Evolutionary conservation across 1,140 invertebrate species (phyloP).

Genomic region (Atta cephalotes): DNA sequence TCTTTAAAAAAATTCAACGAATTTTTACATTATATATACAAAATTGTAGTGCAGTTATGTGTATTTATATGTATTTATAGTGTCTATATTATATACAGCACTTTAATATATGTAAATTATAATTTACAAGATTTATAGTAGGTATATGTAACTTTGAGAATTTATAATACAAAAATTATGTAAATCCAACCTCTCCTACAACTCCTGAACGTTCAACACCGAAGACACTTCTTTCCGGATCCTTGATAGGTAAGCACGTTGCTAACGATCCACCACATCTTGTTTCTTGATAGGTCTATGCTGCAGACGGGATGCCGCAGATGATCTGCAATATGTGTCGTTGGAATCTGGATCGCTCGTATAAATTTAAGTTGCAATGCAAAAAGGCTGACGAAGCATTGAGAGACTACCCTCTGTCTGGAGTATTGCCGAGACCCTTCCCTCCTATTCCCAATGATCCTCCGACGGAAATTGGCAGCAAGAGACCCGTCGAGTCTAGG

Average conservation of each 20-base stretch:
- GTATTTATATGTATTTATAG: no score
- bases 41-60: no score
- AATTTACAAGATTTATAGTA: not conserved
- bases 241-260: not conserved
- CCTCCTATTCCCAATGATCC: conserved; percentile 81
- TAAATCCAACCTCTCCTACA: conserved; percentile 1
- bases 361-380: conserved; percentile 91
- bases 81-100: no score
- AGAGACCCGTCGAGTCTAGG: conserved; percentile 78
- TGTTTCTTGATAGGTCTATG: conserved; percentile 87
- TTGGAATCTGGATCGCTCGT: conserved; percentile 89
- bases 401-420: conserved; percentile 89
- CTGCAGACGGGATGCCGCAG: conserved; percentile 91
- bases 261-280: not conserved
- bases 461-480: conserved; percentile 65
- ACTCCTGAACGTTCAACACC: not conserved
- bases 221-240: conserved; percentile 19
- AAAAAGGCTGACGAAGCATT: conserved; percentile 90
- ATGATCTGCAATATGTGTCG: conserved; percentile 90
- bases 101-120: not conserved
- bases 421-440: conserved; percentile 87
- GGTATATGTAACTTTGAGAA: not conserved
- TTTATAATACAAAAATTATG: not conserved
- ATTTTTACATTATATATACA: not conserved
- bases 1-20: not conserved